A percentile compares a stretch with the other conserved stretches of the same genome.
Conservation (phyloP, 2,888 invertebrate genomes). For the Drosophila suboccidentalis region DNA sequence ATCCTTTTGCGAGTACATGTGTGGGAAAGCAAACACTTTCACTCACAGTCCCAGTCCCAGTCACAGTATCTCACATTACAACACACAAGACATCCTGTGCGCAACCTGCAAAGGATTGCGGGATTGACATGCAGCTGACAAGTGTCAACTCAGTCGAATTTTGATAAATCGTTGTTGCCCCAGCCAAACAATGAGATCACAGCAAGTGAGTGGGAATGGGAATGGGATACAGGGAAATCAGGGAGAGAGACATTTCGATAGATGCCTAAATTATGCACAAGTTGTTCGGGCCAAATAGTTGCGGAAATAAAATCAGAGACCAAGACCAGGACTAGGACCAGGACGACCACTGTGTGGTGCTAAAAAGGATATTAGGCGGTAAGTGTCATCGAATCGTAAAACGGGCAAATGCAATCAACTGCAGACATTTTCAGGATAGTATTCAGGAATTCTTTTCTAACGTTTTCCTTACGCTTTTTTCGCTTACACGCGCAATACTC, state of each 20-base stretch:
- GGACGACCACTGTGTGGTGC: constrained; percentile 33
- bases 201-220: neutral
- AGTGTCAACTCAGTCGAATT: constrained; percentile 54
- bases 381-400: constrained; percentile 79
- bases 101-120: constrained; percentile 64
- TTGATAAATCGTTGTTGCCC: constrained; percentile 42
- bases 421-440: constrained; percentile 62
- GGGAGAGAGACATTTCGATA: neutral
- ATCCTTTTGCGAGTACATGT: constrained; percentile 49
- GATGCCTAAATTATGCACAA: constrained; percentile 63
- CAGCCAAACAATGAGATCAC: constrained; percentile 9
- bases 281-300: constrained; percentile 47
- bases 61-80: constrained; percentile 70
- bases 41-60: constrained; percentile 44
- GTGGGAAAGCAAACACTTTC: constrained; percentile 79
- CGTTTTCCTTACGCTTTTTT: constrained; percentile 36
- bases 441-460: constrained; percentile 6
- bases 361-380: constrained; percentile 77
- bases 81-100: constrained; percentile 60
- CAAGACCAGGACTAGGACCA: constrained; percentile 2
- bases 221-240: neutral
- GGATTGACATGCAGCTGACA: constrained; percentile 76
- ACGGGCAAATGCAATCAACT: constrained; percentile 75
- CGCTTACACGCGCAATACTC: constrained; percentile 78
- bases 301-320: constrained; percentile 60